Base-by-base conservation (phyloP, 2,888 invertebrate species). In the Luffia ferchaultella region DNA sequence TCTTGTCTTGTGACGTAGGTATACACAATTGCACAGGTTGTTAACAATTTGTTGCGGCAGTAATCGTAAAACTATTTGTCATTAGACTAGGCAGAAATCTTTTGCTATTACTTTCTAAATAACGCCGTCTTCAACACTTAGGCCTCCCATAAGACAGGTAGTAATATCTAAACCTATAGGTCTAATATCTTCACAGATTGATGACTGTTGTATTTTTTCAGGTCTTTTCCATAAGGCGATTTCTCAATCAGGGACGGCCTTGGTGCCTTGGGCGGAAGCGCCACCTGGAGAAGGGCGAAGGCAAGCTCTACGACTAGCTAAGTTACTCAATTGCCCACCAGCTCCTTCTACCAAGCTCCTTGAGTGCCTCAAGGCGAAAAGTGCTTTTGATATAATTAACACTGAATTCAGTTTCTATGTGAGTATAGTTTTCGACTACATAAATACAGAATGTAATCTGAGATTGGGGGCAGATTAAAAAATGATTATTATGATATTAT, bases 201-300 rank as follows among this genome's bases (percentile, higher is more conserved):
- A n/a, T n/a, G n/a, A n/a, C n/a, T n/a, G n/a, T n/a, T n/a, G n/a
- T n/a, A n/a, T n/a, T n/a, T n/a, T 69, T 72, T 49, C 62, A 91
- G 91, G 89, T 52, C 64, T 92, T 12, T 90, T 92, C 57, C 89
- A 90, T 57, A 87, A 88, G 52, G 91, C 85, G 1, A 93, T 93
- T 53, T 88, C 92, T 0, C 89, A 92, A 63, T 93, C 92, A 48
- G 93, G 93, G 0, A 90, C 89, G 1, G 87, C 89, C 0, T 73
- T 90, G 41, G 88, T 88, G 55, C 87, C 89, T 0, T 91, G 90
- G 90, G 88, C 88, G 0, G 86, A 87, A 55, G 83, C 90, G 0
- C 82, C 88, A 0, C 85, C 87, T 2, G 88, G 88, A 5, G 83
- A 88, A 52, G 86, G 88, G 0, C 71, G 84, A 3, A 68, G 73